These are phyloP conservation scores for Mionectes macconnelli DNA, from an alignment of 2,113 vertebrate genomes.

Conservation along the genomic window DNA sequence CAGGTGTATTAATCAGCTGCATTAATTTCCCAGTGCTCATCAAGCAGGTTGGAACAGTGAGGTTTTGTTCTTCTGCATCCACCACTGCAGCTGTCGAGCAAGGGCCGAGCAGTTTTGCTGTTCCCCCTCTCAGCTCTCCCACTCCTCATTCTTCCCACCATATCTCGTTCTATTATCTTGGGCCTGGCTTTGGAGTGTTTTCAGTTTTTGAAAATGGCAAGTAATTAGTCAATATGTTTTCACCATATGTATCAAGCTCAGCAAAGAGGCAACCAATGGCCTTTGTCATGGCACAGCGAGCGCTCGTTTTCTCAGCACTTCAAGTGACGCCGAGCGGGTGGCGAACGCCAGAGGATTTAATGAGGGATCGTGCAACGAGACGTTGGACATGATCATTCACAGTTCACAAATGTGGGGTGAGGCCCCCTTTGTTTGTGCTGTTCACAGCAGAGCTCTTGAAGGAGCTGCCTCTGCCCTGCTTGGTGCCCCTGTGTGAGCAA, in stretches of 20 bases:
- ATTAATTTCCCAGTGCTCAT: not conserved
- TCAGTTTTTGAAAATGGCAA: constrained; percentile 67
- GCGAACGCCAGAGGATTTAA: constrained; percentile 51
- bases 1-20: not conserved
- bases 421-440: not conserved
- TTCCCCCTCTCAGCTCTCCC: not conserved
- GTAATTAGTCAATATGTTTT: constrained; percentile 68
- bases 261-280: constrained; percentile 47
- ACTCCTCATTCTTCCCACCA: not conserved
- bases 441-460: not conserved
- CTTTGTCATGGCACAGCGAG: constrained; percentile 58
- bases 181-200: constrained; percentile 65
- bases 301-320: constrained; percentile 30
- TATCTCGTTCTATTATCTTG: constrained; percentile 42
- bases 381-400: constrained; percentile 17
- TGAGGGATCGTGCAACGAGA: not conserved
- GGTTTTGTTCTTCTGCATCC: not conserved
- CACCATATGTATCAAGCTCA: constrained; percentile 37
- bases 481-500: not conserved
- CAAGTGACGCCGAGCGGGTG: constrained; percentile 18
- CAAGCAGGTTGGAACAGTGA: not conserved
- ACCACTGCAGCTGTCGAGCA: not conserved
- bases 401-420: not conserved
- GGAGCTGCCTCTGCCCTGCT: not conserved
- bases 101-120: not conserved